Base-by-base conservation (phyloP, 2,113 vertebrate genomes). In the Elephantulus edwardii region DNA sequence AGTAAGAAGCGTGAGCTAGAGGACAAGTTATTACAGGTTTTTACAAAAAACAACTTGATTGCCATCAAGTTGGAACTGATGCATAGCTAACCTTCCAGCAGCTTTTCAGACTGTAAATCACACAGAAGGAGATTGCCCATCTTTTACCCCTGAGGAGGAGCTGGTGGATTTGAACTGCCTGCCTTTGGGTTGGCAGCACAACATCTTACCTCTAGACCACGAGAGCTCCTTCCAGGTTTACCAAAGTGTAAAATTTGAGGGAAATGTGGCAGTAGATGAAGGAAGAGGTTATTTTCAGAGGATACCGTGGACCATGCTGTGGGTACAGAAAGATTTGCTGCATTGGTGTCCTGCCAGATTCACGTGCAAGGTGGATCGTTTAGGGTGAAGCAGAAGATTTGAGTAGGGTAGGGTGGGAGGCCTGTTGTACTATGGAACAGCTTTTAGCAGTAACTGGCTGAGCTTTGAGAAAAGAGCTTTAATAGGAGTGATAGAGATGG, bases 1-100 rank as follows among this genome's bases (percentile, higher is more conserved):
- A 50, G 56, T 5, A 30, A 62, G 6, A 33, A 50, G 58, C 26
- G 1, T 6, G 64, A 13, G 19, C 75, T 24, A 22, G 1, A 12
- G 48, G 44, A 52, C 35, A 33, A 46, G 26, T 5, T 1, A 5
- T 1, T 3, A 14, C n/a, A n/a, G n/a, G n/a, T n/a, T n/a, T n/a
- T n/a, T n/a, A n/a, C n/a, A n/a, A n/a, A n/a, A n/a, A n/a, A n/a
- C n/a, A n/a, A n/a, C n/a, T n/a, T n/a, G n/a, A n/a, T n/a, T n/a
- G n/a, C n/a, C n/a, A n/a, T n/a, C n/a, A n/a, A n/a, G n/a, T n/a
- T n/a, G n/a, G n/a, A n/a, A n/a, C n/a, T n/a, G n/a, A n/a, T n/a
- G n/a, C n/a, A n/a, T n/a, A n/a, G n/a, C n/a, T n/a, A n/a, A n/a
- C n/a, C n/a, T n/a, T n/a, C n/a, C n/a, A n/a, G n/a, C n/a, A n/a